Base-by-base conservation (phyloP, 2,113 vertebrate genomes). In the Lathamus discolor region DNA sequence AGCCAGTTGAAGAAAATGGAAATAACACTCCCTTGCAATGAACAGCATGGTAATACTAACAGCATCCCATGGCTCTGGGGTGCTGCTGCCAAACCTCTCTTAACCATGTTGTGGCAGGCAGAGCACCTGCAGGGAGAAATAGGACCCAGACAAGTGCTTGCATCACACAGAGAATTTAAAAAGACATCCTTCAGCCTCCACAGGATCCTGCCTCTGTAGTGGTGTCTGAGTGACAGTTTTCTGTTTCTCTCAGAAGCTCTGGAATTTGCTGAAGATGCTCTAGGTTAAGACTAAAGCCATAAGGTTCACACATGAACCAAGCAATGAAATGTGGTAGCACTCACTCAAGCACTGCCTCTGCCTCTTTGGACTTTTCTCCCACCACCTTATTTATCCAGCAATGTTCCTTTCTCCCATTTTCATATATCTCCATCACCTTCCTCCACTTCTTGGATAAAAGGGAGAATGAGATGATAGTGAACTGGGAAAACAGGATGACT, bases 91-190 rank as follows among this genome's bases (percentile, higher is more conserved):
- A 48, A 85, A 66, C 23, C 7, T 54, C 54, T 61, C 41, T 57
- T 37, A 83, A 37, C 10, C 4, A 18, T 10, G 4, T 51, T 1
- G 0, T 16, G 33, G 18, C 16, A 17, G 15, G 35, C 35, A 79
- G 67, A 55, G 31, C 18, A 37, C 29, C 31, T 51, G 20, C 17
- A 52, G n/a, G 16, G 10, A 1, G 10, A 57, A 24, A 44, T 3
- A 63, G 27, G 28, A 55, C 33, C 25, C 33, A 20, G 18, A 31
- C 9, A 66, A 79, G 9, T 15, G 16, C 18, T 62, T 61, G 8
- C 17, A 46, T 55, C 0, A 0, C 15, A 18, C 5, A 49, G 57
- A 37, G 20, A 31, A 52, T 7, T 51, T 57, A 61, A 70, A 37
- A 73, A 13, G 11, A 3, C 28, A 27, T 31, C 44, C 44, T 16